These are phyloP conservation scores for Dendrophyllia cribrosa DNA, from an alignment of 64 coral and sea anemone genomes.

Conservation along the genomic window DNA sequence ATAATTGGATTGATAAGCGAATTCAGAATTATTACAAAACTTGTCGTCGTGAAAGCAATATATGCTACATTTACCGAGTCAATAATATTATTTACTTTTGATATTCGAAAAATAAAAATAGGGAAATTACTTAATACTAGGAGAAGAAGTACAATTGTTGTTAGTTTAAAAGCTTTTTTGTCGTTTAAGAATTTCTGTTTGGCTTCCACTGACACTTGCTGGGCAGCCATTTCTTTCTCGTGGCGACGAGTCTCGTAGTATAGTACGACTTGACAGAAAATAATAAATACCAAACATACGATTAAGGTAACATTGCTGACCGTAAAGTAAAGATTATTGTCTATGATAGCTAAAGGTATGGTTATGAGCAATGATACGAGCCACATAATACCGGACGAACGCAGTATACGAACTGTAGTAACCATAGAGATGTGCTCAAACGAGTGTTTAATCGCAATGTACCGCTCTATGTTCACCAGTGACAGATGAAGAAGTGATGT, in stretches of 20 bases:
- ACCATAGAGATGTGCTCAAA: background rate
- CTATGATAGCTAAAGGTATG: background rate
- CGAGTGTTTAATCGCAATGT: background rate
- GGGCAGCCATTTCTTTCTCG: background rate
- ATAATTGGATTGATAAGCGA: background rate
- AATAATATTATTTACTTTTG: background rate
- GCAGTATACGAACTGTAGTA: background rate
- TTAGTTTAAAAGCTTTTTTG: background rate
- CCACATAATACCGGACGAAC: background rate
- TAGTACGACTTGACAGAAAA: background rate
- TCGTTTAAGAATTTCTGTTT: background rate
- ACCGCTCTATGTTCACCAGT: background rate
- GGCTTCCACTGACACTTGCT: background rate
- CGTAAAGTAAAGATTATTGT: background rate
- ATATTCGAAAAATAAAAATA: background rate
- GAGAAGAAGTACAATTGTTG: background rate
- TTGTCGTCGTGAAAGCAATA: background rate
- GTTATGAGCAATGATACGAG: background rate
- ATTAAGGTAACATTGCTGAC: background rate
- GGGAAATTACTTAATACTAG: background rate
- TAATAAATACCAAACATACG: background rate
- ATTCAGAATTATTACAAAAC: background rate
- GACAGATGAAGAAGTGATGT: background rate
- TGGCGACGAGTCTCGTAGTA: background rate
- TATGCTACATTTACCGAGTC: background rate